Evolutionary conservation across 1,140 invertebrate species (phyloP), one percentile per base, ranked within the genome.

Genomic region (Eupristina koningsbergeri): DNA sequence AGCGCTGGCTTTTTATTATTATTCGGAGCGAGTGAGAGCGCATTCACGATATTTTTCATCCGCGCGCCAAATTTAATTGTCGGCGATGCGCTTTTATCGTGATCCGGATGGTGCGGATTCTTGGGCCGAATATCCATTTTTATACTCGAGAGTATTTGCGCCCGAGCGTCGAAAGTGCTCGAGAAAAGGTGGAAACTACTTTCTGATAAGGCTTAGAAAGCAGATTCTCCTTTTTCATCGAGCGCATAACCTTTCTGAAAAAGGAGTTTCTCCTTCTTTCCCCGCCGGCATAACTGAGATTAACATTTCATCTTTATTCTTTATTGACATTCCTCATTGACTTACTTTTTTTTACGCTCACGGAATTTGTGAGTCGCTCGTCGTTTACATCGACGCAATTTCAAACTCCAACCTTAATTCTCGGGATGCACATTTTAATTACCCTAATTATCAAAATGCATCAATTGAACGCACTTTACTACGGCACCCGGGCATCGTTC

Each of bases 211-310:
- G 26, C 22, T 71, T 71, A 71, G 67, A 71, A 71, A 71, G 36
- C 36, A 71, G 67, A 71, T 71, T 71, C 36, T 71, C 36, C 67
- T 71, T 71, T 71, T 71, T 71, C n/a, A n/a, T 71, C 36, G 22
- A 69, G 5, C 22, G 29, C 34, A 67, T 36, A 36, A 8, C 9
- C 64, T 19, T 3, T 29, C 31, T 36, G 15, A 67, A 67, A 31
- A 41, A 26, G 36, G 67, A 71, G 39, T 71, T 69, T 71, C 36
- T 71, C 36, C 22, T 39, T 71, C 36, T 71, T 71, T 71, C 17
- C 17, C 19, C 15, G 47, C 8, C 47, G 47, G 2, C 7, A 45
- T 45, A 45, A 45, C 5, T 45, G 5, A 45, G 41, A 45, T 45
- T 45, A 45, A 11, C 41, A 7, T 45, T 45, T 11, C 41, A 45